phyloP scores from a whole-genome alignment of 37 sponge, comb jelly and placozoan species.

The Sycon ciliatum region DNA sequence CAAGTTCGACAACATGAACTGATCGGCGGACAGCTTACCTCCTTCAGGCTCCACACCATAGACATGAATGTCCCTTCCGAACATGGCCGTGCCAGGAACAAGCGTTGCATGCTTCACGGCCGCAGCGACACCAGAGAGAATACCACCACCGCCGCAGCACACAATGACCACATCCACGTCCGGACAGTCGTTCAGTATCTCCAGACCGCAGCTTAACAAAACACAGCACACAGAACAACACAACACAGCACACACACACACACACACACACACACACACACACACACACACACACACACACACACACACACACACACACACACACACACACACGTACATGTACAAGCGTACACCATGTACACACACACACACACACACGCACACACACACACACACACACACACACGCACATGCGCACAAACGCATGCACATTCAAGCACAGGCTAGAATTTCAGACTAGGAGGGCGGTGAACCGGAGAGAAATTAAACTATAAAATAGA shows the following conservation, averaged over 20 bases:
- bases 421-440: too few species aligned
- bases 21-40: too few species aligned
- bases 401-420: too few species aligned
- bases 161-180: constrained; percentile 46
- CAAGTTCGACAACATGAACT: too few species aligned
- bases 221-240: too few species aligned
- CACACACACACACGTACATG: not conserved
- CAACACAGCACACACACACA: constrained; percentile 11
- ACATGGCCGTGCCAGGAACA: too few species aligned
- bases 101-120: constrained; percentile 37
- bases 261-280: constrained; percentile 29
- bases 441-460: too few species aligned
- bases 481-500: too few species aligned
- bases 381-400: not conserved
- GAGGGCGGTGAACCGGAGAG: too few species aligned
- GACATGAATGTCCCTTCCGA: constrained; percentile 13
- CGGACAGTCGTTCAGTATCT: constrained; percentile 39
- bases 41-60: constrained; percentile 50
- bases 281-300: constrained; percentile 19
- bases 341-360: not conserved
- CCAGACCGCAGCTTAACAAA: constrained; percentile 32
- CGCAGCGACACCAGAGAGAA: constrained; percentile 51
- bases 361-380: not conserved
- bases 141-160: constrained; percentile 62
- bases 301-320: constrained; percentile 1